phyloP scores from a whole-genome alignment of 2,113 vertebrate genomes.

The Ceyx margarethae region DNA sequence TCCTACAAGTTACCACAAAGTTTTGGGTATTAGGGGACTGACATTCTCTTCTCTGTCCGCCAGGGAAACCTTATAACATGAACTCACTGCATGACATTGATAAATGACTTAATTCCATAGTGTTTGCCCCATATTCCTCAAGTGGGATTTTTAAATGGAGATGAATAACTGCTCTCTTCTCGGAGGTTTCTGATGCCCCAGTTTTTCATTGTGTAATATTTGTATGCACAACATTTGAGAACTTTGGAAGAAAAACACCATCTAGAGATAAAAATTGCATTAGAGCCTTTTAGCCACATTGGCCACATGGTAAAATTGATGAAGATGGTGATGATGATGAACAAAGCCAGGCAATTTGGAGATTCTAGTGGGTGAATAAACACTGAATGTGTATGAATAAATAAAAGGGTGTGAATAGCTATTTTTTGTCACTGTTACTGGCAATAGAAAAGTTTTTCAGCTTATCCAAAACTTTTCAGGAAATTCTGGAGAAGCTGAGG shows the following conservation, averaged over 20 bases:
- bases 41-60: not conserved
- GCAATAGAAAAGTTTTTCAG: not conserved
- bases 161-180: conserved; percentile 5
- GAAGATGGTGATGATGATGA: not conserved
- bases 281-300: not conserved
- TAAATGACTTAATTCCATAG: conserved; percentile 7
- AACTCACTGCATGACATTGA: not conserved
- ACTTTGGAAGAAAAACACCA: not conserved
- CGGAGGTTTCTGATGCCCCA: not conserved
- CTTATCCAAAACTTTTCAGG: not conserved
- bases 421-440: not conserved
- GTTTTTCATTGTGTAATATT: not conserved
- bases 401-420: not conserved
- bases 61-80: conserved; percentile 1
- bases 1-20: conserved; percentile 3
- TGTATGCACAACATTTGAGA: not conserved
- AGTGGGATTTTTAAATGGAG: conserved; percentile 25
- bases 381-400: not conserved
- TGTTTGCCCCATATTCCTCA: conserved; percentile 22
- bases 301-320: not conserved
- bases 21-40: not conserved
- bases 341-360: not conserved
- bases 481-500: not conserved
- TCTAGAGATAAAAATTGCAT: not conserved
- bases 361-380: not conserved